Evolutionary conservation across 35 echinoderm and acorn worm species (phyloP), one percentile per base, ranked within the genome.

Genomic region (Heliocidaris erythrogramma): DNA sequence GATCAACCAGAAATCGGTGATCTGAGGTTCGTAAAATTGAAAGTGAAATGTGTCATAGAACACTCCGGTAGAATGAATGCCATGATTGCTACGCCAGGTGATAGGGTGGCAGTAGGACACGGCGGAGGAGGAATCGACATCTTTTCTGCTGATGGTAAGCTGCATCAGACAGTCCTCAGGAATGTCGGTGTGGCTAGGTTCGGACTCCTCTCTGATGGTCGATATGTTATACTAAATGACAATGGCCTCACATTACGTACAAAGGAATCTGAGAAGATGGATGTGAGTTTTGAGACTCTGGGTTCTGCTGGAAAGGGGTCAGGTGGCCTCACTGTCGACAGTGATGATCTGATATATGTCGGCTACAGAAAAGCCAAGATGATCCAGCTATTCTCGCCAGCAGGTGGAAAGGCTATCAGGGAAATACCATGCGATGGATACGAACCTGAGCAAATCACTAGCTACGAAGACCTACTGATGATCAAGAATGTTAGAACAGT

Each of bases 381-480:
- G 48, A 91, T 91, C 89, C 31, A 91, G 48, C 42, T 91, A 47
- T 91, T 91, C 48, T 30, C 89, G 2, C 5, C 31, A 21, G 21
- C 89, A 49, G 89, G 89, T 91, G 89, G 89, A 2, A 91, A 91
- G 89, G 89, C 89, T 12, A 48, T 92, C 42, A 48, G 90, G 42
- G 90, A 92, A 47, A 92, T 92, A 92, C 42, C 90, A 48, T 92
- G 90, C 49, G 27, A 92, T 49, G 48, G n/a, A 13, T 56, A 92
- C 9, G 9, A 56, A 56, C 48, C 90, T 48, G 13, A 18, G 2
- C 90, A 92, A 49, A 88, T 88, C 31, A 88, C 30, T 0, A 47
- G 31, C n/a, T 48, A 88, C 30, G 47, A 12, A 27, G 16, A 88
- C n/a, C 30, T 30, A 32, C 13, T 88, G 31, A 88, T 48, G 12